Conservation (phyloP, 2,113 vertebrate species). For the Mungos mungo region DNA sequence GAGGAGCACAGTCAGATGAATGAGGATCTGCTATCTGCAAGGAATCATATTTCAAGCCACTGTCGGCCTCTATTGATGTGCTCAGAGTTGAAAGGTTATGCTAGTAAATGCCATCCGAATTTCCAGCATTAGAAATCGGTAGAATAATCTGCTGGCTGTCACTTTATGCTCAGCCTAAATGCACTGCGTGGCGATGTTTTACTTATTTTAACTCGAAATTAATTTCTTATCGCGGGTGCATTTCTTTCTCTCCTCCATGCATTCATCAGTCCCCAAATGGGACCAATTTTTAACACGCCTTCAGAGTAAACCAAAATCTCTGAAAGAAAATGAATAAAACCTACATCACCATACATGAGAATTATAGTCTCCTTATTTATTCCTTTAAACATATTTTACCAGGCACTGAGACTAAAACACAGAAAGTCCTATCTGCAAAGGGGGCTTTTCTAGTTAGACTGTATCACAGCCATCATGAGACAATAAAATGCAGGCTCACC, state of each 20-base stretch:
- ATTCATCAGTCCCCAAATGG: conserved; percentile 67
- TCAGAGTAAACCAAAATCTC: conserved; percentile 69
- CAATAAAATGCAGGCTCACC: conserved; percentile 71
- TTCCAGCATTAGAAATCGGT: conserved; percentile 86
- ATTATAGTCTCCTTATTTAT: conserved; percentile 81
- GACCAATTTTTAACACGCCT: conserved; percentile 67
- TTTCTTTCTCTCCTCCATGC: conserved; percentile 71
- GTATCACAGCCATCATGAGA: conserved; percentile 64
- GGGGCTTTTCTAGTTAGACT: conserved; percentile 70
- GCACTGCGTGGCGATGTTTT: conserved; percentile 67
- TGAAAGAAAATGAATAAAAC: conserved; percentile 75
- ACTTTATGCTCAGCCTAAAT: conserved; percentile 82
- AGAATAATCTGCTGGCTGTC: conserved; percentile 84
- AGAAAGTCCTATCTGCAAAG: conserved; percentile 76
- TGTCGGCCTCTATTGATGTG: conserved; percentile 90
- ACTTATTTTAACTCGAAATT: conserved; percentile 82
- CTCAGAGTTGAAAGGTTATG: conserved; percentile 91
- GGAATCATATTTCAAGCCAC: conserved; percentile 91
- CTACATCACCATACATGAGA: conserved; percentile 71
- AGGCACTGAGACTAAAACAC: conserved; percentile 79
- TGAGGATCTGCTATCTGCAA: conserved; percentile 90
- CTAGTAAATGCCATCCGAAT: conserved; percentile 90
- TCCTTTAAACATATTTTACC: conserved; percentile 83
- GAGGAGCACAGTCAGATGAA: conserved; percentile 89
- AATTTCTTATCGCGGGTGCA: conserved; percentile 76